Evolutionary conservation across 1,140 invertebrate species (phyloP).

Genomic region (Diachasmimorpha longicaudata): DNA sequence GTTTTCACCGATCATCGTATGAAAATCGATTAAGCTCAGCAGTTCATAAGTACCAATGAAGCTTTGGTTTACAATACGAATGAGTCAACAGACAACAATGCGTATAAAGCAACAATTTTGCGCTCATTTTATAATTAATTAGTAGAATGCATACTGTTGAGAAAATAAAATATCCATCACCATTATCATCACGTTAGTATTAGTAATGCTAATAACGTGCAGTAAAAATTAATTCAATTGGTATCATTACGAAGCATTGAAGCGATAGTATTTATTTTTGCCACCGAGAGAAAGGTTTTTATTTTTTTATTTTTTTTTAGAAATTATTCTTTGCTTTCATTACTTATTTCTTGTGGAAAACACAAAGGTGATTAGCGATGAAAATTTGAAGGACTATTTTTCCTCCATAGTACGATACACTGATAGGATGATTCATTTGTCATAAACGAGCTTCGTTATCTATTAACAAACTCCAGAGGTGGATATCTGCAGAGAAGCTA

Average conservation of each 20-base stretch:
- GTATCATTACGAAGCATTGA: constrained; percentile 39
- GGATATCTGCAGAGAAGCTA: too few species aligned
- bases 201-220: constrained; percentile 51
- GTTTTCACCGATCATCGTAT: not conserved
- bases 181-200: constrained; percentile 32
- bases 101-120: too few species aligned
- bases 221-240: constrained; percentile 47
- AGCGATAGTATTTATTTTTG: constrained; percentile 5
- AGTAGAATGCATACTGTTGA: not conserved
- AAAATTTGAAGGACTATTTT: not conserved
- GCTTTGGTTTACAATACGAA: not conserved
- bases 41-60: constrained; percentile 11
- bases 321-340: not conserved
- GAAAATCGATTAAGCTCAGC: not conserved
- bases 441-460: too few species aligned
- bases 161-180: not conserved
- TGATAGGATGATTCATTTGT: too few species aligned
- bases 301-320: not conserved
- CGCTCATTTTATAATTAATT: too few species aligned
- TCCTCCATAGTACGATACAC: too few species aligned
- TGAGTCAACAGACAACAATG: not conserved
- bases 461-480: too few species aligned
- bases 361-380: not conserved
- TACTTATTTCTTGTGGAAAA: not conserved
- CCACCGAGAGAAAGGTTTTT: constrained; percentile 48